A percentile compares a stretch with the other conserved stretches of the same genome.
phyloP scores from a whole-genome alignment of 2,113 vertebrate species.

The Phylloscopus trochiloides region DNA sequence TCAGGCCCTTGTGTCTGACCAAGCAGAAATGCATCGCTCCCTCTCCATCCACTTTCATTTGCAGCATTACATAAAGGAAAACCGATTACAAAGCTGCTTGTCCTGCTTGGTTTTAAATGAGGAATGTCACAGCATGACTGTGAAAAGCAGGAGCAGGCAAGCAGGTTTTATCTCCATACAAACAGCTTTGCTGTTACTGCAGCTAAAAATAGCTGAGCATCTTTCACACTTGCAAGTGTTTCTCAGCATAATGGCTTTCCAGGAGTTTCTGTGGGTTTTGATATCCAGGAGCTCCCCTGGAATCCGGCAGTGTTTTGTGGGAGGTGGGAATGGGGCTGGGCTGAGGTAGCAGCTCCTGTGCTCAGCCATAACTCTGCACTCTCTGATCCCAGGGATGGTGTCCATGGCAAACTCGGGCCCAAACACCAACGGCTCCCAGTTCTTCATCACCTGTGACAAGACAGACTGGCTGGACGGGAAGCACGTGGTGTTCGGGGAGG shows the following conservation, averaged over 20 bases:
- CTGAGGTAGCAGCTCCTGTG: fast-evolving
- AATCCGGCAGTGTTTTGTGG: fast-evolving
- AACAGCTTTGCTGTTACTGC: background rate
- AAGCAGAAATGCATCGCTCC: fast-evolving
- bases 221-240: background rate
- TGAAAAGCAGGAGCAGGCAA: background rate
- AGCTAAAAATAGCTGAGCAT: background rate
- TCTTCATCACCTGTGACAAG: constrained; percentile 93
- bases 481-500: constrained; percentile 94
- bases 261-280: background rate
- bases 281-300: background rate
- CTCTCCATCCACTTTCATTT: background rate
- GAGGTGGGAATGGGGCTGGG: fast-evolving
- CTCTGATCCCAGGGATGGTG: constrained; percentile 74
- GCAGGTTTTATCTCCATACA: background rate
- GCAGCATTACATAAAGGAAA: background rate
- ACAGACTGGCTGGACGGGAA: constrained; percentile 93
- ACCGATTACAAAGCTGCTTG: background rate
- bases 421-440: constrained; percentile 91
- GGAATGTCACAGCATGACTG: background rate
- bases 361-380: fast-evolving
- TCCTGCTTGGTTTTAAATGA: background rate
- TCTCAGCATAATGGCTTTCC: background rate
- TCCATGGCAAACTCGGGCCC: constrained; percentile 93
- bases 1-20: fast-evolving